Conservation (phyloP, 2,113 vertebrate species). For the Centropristis striata region DNA sequence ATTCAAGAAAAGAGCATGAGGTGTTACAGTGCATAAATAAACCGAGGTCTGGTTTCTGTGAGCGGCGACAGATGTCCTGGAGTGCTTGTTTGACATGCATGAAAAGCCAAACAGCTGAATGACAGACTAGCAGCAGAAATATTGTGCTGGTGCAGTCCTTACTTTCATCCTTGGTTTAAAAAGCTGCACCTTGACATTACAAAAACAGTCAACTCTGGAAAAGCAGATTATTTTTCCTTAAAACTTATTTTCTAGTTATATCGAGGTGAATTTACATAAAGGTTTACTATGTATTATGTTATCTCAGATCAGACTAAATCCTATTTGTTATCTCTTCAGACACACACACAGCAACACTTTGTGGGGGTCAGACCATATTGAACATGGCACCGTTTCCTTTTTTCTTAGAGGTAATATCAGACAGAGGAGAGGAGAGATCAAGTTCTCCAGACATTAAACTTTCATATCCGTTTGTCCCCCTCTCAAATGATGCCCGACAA, state of each 20-base stretch:
- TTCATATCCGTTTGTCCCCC: conserved; percentile 69
- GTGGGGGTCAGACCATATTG: conserved; percentile 22
- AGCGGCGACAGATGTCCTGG: conserved; percentile 25
- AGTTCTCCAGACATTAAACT: conserved; percentile 80
- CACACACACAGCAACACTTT: not conserved
- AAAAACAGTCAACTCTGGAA: not conserved
- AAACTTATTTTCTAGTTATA: not conserved
- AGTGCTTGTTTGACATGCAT: conserved; percentile 29
- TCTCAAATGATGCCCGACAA: conserved; percentile 58
- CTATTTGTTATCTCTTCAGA: conserved; percentile 29
- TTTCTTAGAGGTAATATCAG: conserved; percentile 53
- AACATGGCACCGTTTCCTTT: conserved; percentile 23
- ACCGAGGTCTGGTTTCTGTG: conserved; percentile 10
- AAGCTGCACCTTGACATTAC: conserved; percentile 28
- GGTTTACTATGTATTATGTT: not conserved
- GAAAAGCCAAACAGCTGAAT: conserved; percentile 32
- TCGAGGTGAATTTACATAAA: not conserved
- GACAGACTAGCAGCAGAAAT: conserved; percentile 27
- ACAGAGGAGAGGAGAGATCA: conserved; percentile 53
- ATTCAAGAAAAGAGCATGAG: not conserved
- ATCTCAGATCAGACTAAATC: conserved; percentile 7
- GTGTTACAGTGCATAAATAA: conserved; percentile 17
- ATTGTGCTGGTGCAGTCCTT: not conserved
- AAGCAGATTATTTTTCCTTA: not conserved
- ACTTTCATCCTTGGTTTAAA: conserved; percentile 18